Evolutionary conservation across 2,797 vertebrate genomes (phyloP), one percentile per base, ranked within the genome.

Genomic region (Coilia nasus): DNA sequence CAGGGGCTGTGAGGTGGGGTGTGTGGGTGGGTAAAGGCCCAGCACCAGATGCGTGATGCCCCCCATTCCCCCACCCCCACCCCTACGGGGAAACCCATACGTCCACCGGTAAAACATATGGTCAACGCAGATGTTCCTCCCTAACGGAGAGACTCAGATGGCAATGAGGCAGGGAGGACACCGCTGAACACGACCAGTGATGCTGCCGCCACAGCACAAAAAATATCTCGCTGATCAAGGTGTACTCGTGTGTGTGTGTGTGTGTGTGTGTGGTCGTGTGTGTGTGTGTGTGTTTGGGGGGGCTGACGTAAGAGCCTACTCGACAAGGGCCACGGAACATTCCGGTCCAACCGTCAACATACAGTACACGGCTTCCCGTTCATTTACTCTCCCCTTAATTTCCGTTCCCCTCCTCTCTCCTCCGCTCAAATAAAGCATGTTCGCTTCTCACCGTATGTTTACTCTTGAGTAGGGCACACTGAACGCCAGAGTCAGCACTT

Each of bases 121-220:
- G 83, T 21, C 78, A 31, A 54, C 21, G 1, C 50, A 60, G 83
- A 84, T 84, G 86, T 78, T 87, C n/a, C 83, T 41, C 5, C n/a
- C 60, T 87, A 87, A 84, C 47, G 84, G 80, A 84, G 83, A 82
- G 59, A 35, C 31, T 54, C 56, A 35, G 54, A 54, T 54, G 31
- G 67, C 81, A 60, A 64, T 56, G 83, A 83, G 85, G 56, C 54
- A 78, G 56, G 35, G 54, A 81, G 23, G 60, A n/a, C 60, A 64
- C 60, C 60, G 60, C 59, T 1, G 23, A 64, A 64, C 62, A 28
- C 23, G 0, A 64, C 62, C 62, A 4, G 23, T 10, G n/a, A n/a
- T 25, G 60, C 60, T 23, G n/a, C 59, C 21, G 9, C 21, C 7
- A 23, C 56, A 57, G 60, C 23, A 28, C 9, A 10, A 10, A 25